Conservation (phyloP, 1,140 invertebrate genomes). For the Idris sp. region DNA sequence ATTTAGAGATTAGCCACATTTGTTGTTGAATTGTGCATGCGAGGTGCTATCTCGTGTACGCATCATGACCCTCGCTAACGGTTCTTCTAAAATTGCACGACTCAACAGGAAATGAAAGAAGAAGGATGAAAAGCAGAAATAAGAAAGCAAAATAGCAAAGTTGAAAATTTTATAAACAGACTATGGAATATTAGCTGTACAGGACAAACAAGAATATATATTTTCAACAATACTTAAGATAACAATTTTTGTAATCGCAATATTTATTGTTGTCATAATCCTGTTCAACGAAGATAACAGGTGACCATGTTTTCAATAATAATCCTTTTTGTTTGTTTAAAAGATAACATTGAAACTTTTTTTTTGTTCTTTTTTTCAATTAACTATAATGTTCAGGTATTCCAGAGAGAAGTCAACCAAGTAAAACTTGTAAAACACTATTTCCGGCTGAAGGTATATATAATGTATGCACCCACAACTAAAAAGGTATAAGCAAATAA, state of each 20-base stretch:
- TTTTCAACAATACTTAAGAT: too few relatives aligned
- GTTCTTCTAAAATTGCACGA: slow-evolving; percentile 64
- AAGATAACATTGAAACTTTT: too few relatives aligned
- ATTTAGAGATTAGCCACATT: slow-evolving; percentile 4
- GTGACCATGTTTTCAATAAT: too few relatives aligned
- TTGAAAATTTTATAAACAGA: too few relatives aligned
- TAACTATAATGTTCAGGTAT: too few relatives aligned
- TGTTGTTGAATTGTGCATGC: slow-evolving; percentile 41
- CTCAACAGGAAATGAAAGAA: slow-evolving; percentile 41
- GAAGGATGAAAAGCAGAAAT: slow-evolving; percentile 14
- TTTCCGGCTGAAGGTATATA: slow-evolving; percentile 44
- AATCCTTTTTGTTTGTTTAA: too few relatives aligned
- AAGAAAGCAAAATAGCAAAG: slow-evolving; percentile 4
- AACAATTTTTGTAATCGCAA: too few relatives aligned
- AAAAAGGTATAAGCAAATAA: slow-evolving; percentile 46
- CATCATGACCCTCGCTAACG: slow-evolving; percentile 55
- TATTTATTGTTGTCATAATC: too few relatives aligned
- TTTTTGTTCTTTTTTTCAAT: too few relatives aligned
- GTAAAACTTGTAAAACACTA: slow-evolving; percentile 31
- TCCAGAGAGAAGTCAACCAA: slow-evolving; percentile 2
- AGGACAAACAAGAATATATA: too few relatives aligned
- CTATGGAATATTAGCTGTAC: too few relatives aligned
- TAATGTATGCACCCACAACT: slow-evolving; percentile 53
- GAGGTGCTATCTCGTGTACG: slow-evolving; percentile 40
- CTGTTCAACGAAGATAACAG: too few relatives aligned